Conservation (phyloP, 2,797 vertebrate species). For the Selene dorsalis region DNA sequence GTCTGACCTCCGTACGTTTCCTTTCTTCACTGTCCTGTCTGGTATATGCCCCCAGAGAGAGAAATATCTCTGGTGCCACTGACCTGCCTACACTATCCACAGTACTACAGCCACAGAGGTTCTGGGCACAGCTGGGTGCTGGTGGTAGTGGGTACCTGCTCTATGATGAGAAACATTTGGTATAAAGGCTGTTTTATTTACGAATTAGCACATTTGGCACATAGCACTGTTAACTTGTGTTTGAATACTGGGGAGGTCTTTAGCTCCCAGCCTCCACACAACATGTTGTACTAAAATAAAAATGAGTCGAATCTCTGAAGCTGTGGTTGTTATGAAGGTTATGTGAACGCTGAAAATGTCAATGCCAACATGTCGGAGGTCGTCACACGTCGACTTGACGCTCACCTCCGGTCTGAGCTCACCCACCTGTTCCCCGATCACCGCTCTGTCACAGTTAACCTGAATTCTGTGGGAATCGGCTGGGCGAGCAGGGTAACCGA, state of each 20-base stretch:
- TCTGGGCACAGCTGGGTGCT: no score
- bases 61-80: no score
- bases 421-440: slow-evolving; percentile 26
- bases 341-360: slow-evolving; percentile 1
- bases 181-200: no score
- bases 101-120: no score
- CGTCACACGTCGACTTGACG: slow-evolving; percentile 3
- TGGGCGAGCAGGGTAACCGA: slow-evolving; percentile 12
- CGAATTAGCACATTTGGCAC: neutral
- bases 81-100: no score
- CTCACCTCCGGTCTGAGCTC: slow-evolving; percentile 5
- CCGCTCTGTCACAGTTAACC: slow-evolving; percentile 34
- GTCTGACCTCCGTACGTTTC: no score
- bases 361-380: neutral
- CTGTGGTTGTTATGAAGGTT: neutral
- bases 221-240: neutral
- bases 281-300: neutral
- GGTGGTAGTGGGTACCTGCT: no score
- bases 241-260: neutral
- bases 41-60: no score
- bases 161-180: no score
- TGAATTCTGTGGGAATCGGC: slow-evolving; percentile 34
- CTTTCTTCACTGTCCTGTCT: no score
- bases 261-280: neutral
- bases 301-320: neutral